Base-by-base conservation (phyloP, 2,113 vertebrate genomes). In the Rhabdornis inornatus region DNA sequence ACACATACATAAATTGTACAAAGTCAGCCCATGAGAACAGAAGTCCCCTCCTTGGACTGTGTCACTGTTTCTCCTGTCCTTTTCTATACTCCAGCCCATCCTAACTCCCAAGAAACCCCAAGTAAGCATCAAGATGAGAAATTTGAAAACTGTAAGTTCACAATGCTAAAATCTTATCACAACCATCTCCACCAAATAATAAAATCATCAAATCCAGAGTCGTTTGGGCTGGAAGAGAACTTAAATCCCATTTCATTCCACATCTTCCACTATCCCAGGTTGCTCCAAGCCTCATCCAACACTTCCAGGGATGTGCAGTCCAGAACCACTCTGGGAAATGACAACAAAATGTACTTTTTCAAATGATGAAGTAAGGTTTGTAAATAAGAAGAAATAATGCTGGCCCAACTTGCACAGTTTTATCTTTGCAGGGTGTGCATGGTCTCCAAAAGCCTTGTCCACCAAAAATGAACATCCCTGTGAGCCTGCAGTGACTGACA, bases 81-180 rank as follows among this genome's bases (percentile, higher is more conserved):
- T 21, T 70, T 27, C 70, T 16, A 28, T 25, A 64, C 17, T 33
- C 39, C 31, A 63, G 39, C 55, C 84, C 52, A 75, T 9, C 50
- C 49, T 39, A 30, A 9, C 10, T 15, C 39, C 50, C 35, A 66
- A 49, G 31, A 49, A 77, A 13, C 0, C 8, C 45, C 47, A 56
- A 49, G 15, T 10, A 47, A 10, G 30, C 30, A 5, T 9, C n/a
- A 40, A 33, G 52, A 40, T 9, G 14, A 63, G 27, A n/a, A 37
- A 31, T 68, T 39, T 75, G 68, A 39, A 88, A 65, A 68, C 0
- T 4, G 25, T 21, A 45, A 74, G 49, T 40, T 56, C 24, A 28
- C 1, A 1, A 49, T 2, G 3, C 31, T 49, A 7, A 12, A 19
- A 44, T 15, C 23, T 15, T 37, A 27, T 53, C 2, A 39, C 7